Conservation (phyloP, 1,140 invertebrate species). For the Ceratosolen solmsi region DNA sequence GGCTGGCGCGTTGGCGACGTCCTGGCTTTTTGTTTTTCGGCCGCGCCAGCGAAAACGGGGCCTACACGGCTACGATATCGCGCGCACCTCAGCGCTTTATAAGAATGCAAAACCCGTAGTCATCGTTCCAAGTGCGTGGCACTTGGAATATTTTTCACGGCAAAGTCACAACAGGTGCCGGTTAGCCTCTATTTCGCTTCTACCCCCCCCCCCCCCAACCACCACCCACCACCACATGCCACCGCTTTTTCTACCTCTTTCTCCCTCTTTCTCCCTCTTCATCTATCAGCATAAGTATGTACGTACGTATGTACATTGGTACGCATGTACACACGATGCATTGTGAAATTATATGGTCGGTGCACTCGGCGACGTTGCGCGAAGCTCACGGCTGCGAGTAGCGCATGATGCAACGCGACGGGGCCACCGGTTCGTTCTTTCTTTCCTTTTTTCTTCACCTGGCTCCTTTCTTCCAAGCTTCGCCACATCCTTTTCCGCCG, state of each 20-base stretch:
- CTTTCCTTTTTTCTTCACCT: background rate
- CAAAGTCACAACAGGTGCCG: slow-evolving; percentile 20
- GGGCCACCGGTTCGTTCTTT: background rate
- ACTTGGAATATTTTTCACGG: slow-evolving; percentile 15
- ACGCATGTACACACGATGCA: background rate
- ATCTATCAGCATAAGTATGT: background rate
- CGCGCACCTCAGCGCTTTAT: slow-evolving; percentile 11
- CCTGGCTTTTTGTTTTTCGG: slow-evolving; percentile 2
- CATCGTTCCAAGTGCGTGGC: background rate
- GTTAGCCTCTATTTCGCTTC: background rate
- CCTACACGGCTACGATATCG: background rate
- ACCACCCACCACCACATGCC: background rate
- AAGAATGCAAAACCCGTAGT: slow-evolving; percentile 27
- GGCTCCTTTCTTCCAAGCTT: background rate
- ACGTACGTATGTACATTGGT: background rate
- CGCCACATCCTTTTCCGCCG: slow-evolving; percentile 21
- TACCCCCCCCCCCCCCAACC: background rate
- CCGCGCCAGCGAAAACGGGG: background rate
- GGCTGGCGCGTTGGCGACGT: background rate
- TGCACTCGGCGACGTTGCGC: slow-evolving; percentile 1
- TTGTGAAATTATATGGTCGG: slow-evolving; percentile 20
- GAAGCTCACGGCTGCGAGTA: background rate
- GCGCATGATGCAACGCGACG: background rate
- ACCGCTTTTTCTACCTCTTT: background rate
- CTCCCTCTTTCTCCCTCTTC: background rate